Conservation (phyloP, 2,888 invertebrate species). For the Macroteleia sp. region DNA sequence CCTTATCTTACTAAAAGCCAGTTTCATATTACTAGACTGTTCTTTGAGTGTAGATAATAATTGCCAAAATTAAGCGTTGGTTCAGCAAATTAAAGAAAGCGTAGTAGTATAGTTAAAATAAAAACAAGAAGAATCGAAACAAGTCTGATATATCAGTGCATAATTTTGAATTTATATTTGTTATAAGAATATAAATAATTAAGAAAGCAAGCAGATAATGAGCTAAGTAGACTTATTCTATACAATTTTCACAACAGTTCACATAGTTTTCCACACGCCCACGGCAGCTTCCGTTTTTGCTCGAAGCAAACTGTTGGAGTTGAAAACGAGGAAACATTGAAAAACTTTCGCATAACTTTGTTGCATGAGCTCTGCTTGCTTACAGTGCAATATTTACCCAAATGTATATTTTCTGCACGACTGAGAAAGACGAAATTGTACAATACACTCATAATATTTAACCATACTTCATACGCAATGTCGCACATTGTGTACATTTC, state of each 20-base stretch:
- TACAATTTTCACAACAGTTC: constrained; percentile 51
- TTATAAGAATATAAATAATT: constrained; percentile 44
- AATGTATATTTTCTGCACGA: constrained; percentile 44
- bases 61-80: too few species aligned
- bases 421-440: constrained; percentile 46
- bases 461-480: constrained; percentile 40
- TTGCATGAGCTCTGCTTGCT: constrained; percentile 46
- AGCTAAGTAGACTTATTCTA: constrained; percentile 58
- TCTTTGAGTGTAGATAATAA: too few species aligned
- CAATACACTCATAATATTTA: constrained; percentile 46
- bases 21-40: too few species aligned
- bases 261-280: constrained; percentile 48
- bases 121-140: too few species aligned
- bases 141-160: too few species aligned
- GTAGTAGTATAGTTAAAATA: too few species aligned
- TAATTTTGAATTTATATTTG: constrained; percentile 31
- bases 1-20: too few species aligned
- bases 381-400: constrained; percentile 33
- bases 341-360: constrained; percentile 57
- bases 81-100: too few species aligned
- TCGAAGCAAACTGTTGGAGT: constrained; percentile 58
- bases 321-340: constrained; percentile 49
- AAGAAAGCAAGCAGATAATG: constrained; percentile 42
- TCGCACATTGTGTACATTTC: constrained; percentile 31
- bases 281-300: constrained; percentile 47